These are phyloP conservation scores for Lissocephala sabroskyi DNA, from an alignment of 2,888 invertebrate genomes.

Conservation along the genomic window DNA sequence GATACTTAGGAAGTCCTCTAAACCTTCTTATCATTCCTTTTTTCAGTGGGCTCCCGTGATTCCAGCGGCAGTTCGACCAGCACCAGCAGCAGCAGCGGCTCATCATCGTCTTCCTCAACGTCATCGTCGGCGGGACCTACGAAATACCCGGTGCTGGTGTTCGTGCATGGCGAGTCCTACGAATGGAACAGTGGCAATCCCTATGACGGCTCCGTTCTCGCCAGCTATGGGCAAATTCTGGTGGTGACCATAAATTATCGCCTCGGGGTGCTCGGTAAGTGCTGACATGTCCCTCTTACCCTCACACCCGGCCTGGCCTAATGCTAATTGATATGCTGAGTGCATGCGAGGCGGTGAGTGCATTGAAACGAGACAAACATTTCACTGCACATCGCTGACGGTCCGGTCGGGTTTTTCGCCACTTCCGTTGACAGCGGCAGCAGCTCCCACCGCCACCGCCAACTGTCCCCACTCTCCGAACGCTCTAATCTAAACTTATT, in stretches of 20 bases:
- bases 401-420: slow-evolving; percentile 27
- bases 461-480: no score
- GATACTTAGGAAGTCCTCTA: background rate
- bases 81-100: slow-evolving; percentile 70
- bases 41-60: slow-evolving; percentile 71
- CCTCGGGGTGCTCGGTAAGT: slow-evolving; percentile 85
- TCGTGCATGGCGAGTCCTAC: slow-evolving; percentile 95
- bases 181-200: slow-evolving; percentile 99
- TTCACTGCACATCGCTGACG: slow-evolving; percentile 10
- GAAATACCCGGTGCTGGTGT: slow-evolving; percentile 91
- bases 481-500: slow-evolving; percentile 47
- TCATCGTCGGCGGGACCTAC: slow-evolving; percentile 67
- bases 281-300: slow-evolving; percentile 2
- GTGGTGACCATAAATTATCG: slow-evolving; percentile 92
- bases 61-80: slow-evolving; percentile 44
- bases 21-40: slow-evolving; percentile 16
- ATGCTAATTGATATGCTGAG: slow-evolving; percentile 54
- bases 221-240: slow-evolving; percentile 92
- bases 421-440: slow-evolving; percentile 30
- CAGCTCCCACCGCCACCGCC: slow-evolving; percentile 24
- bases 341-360: slow-evolving; percentile 24
- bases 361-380: slow-evolving; percentile 37
- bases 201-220: slow-evolving; percentile 95
- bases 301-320: slow-evolving; percentile 35
- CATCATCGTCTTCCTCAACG: slow-evolving; percentile 68